Evolutionary conservation across 2,797 vertebrate genomes (phyloP).

Genomic region (Peromyscus melanophrys): DNA sequence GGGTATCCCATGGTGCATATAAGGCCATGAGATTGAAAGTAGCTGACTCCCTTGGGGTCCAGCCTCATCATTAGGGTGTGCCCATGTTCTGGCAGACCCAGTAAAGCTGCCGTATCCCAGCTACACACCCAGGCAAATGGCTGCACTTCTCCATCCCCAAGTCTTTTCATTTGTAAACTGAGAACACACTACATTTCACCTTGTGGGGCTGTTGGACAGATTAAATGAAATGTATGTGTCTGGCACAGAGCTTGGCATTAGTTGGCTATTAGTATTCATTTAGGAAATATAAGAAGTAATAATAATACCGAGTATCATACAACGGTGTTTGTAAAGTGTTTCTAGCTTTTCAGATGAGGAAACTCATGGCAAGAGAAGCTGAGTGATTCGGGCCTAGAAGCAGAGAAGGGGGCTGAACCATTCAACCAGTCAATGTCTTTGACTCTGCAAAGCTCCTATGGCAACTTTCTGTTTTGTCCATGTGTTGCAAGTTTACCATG

Average conservation of each 20-base stretch:
- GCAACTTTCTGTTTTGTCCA: background rate
- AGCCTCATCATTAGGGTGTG: background rate
- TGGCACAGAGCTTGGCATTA: background rate
- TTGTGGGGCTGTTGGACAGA: background rate
- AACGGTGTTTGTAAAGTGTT: background rate
- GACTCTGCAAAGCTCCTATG: background rate
- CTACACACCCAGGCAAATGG: background rate
- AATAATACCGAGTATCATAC: background rate
- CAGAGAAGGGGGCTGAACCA: background rate
- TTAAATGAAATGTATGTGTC: background rate
- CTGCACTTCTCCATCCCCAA: background rate
- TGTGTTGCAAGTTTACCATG: background rate
- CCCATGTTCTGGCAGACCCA: background rate
- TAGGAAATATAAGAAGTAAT: background rate
- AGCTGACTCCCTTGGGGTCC: background rate
- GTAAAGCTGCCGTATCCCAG: background rate
- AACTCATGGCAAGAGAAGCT: background rate
- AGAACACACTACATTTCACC: background rate
- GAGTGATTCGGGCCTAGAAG: background rate
- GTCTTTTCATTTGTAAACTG: background rate
- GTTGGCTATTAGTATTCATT: background rate
- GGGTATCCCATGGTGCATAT: accelerated
- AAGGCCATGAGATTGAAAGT: background rate
- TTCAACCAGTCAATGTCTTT: background rate
- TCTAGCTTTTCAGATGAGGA: background rate